Evolutionary conservation across 2,888 invertebrate species (phyloP), one percentile per base, ranked within the genome.

Genomic region (Parochlus steinenii): DNA sequence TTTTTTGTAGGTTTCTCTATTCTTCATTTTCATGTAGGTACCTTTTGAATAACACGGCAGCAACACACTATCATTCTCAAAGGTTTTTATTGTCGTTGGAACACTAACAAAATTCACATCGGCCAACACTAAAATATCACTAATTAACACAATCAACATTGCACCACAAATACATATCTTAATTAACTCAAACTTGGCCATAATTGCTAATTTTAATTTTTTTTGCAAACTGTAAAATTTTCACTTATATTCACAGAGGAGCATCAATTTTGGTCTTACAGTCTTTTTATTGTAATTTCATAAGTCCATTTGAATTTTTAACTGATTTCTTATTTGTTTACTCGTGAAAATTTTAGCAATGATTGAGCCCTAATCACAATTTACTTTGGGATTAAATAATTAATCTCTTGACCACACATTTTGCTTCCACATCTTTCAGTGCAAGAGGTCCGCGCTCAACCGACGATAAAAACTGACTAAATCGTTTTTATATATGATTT

Each of bases 11-110:
- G 12, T 27, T 27, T 2, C 12, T 17, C 10, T 17, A 23, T 14
- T 16, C 24, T 20, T 28, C 6, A 31, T 30, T 31, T 30, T 5
- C 19, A 31, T 23, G 30, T 16, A 53, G 66, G 71, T 64, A 72
- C 81, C 73, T 46, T 80, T 72, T 42, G 79, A 62, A 52, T 76
- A 73, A 52, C 85, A 86, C 1, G 85, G 85, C 40, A 86, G 56
- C 16, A 79, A 50, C 1, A 83, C 79, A 0, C 77, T 76, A 43
- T 79, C 76, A 47, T 82, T 81, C 53, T 80, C 78, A 42, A 69
- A 71, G 4, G 74, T 72, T 55, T 78, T 80, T 28, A 81, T 74
- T 3, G 72, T 73, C 4, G 78, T 78, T 1, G 80, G 76, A 2
- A 72, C 64, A 57, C 76, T 78, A 53, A 65, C 69, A 49, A 79